Evolutionary conservation across 2,113 vertebrate species (phyloP).

Genomic region (Epinephelus lanceolatus): DNA sequence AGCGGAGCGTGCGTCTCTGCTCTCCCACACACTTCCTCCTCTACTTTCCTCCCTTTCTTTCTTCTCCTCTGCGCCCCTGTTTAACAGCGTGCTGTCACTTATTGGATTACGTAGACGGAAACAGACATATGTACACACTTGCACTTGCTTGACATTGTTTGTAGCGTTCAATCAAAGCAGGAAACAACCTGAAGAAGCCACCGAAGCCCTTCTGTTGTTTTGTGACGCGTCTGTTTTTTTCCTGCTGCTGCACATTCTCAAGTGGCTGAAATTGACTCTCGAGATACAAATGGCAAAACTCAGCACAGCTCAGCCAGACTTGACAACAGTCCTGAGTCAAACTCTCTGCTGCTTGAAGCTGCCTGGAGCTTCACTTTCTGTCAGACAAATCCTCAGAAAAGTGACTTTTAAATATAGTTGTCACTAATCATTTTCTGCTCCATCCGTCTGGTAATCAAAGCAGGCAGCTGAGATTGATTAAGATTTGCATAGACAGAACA

Average conservation of each 20-base stretch:
- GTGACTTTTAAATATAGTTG: neutral
- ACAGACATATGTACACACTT: neutral
- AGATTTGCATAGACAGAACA: constrained; percentile 22
- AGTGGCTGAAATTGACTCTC: constrained; percentile 48
- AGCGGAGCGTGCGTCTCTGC: constrained; percentile 46
- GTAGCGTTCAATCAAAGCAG: constrained; percentile 19
- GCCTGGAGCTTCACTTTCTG: neutral
- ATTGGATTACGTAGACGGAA: neutral
- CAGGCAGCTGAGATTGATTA: constrained; percentile 40
- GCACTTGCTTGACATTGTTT: neutral
- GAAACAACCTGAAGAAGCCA: constrained; percentile 11
- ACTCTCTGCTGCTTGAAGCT: constrained; percentile 10
- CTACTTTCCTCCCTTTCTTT: neutral
- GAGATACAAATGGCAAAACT: constrained; percentile 1
- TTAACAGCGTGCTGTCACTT: constrained; percentile 7
- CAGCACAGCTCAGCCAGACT: neutral
- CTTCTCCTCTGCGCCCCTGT: neutral
- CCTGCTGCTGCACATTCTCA: constrained; percentile 36
- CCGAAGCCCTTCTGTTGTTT: constrained; percentile 34
- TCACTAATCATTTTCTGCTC: constrained; percentile 4
- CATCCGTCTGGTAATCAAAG: constrained; percentile 29
- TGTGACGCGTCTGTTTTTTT: constrained; percentile 16
- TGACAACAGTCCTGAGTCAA: constrained; percentile 19
- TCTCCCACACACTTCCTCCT: constrained; percentile 67
- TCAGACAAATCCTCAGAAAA: constrained; percentile 9